Base-by-base conservation (phyloP, 2,797 vertebrate genomes). In the Manis pentadactyla region DNA sequence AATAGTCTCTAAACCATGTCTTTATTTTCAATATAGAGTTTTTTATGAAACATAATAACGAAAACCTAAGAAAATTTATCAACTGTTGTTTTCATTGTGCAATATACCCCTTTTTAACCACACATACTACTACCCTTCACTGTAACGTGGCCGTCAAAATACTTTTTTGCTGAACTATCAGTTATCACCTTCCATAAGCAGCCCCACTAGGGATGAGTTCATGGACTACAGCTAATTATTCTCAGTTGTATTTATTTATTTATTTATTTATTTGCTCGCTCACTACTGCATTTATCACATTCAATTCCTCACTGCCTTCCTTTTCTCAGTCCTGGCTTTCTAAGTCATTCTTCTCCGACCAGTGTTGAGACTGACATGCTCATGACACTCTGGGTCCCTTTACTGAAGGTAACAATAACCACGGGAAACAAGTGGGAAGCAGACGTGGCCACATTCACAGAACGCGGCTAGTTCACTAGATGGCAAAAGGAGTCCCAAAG, bases 361-460 rank as follows among this genome's bases (percentile, higher is more conserved):
- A 39, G 21, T 2, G 18, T 23, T 13, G 9, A 77, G 10, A 21
- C 64, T 1, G 15, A 31, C 39, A 0, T 0, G 4, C 12, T 4
- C 25, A 7, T 0, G 12, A 29, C 25, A 4, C 5, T 9, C 46
- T 39, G 7, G 17, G 5, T 10, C 5, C 55, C 77, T 53, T 59
- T 31, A 13, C 46, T 19, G 74, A 25, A 5, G 49, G 39, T 4
- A 49, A 29, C 81, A 7, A 3, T 2, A 11, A 23, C 49, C 12
- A 15, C 0, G 1, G 53, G 7, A 55, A 2, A 7, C 0, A 18
- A 27, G 27, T 55, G 59, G 4, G 29, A 10, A 1, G 3, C 17
- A 0, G 31, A 14, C 0, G 0, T 1, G 34, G 39, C 2, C 19
- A 0, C 31, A 4, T 1, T 0, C 2, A 25, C 10, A 12, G 55